Evolutionary conservation across 2,113 vertebrate genomes (phyloP), one percentile per base, ranked within the genome.

Genomic region (Xenus cinereus): DNA sequence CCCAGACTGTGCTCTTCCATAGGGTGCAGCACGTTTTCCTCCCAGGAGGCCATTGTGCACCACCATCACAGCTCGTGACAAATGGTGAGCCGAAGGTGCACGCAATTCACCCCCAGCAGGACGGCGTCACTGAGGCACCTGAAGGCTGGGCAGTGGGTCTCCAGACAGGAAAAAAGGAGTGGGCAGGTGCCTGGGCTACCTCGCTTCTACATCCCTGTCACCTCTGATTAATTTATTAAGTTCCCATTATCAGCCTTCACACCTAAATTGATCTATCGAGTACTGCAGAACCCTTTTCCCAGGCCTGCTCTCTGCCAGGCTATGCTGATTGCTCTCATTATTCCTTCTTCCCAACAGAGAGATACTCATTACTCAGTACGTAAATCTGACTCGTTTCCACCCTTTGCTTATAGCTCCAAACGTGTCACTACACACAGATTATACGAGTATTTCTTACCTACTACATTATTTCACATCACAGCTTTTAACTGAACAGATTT

Each of bases 391-490:
- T 88, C 1, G 0, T 75, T 79, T 59, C 75, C 82, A n/a, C 30
- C 69, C 77, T 93, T 83, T 83, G 81, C 51, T 89, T 79, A 41
- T 1, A 66, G 96, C 74, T 90, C 73, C 66, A 87, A 59, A 86
- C 68, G 53, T 87, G 45, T 79, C 83, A 51, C 62, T 39, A 54
- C 37, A 50, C 24, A 59, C 15, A 50, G 39, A 48, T 39, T n/a
- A 37, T 20, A 32, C 48, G 27, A 54, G 54, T 43, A 46, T 93
- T 87, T 75, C 83, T 94, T 85, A 73, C 83, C 69, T 83, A 59
- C 60, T 91, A 30, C 54, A 86, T 71, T 87, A 74, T 64, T 92
- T 53, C 88, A 77, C 54, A 66, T 43, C 46, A 59, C 69, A 54
- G 86, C 74, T 92, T 93, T 91, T 73, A 90, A 76, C 45, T 26